A percentile compares a stretch with the other conserved stretches of the same genome.
These are phyloP conservation scores for Ameiurus melas DNA, from an alignment of 2,113 vertebrate genomes.

Conservation along the genomic window DNA sequence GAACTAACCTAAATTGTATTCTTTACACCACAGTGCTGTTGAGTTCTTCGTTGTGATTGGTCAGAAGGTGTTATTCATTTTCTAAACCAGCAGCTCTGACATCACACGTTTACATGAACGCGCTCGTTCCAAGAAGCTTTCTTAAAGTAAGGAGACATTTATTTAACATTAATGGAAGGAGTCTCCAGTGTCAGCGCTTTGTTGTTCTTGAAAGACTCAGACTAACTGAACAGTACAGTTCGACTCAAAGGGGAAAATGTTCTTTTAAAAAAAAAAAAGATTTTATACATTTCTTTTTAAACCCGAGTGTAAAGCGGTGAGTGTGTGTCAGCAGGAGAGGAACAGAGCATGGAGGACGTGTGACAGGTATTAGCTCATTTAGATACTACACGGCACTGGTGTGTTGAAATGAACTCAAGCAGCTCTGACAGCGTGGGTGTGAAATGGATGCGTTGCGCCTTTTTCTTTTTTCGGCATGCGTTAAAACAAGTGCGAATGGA, in stretches of 20 bases:
- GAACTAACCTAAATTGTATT: too few relatives aligned
- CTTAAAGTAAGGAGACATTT: too few relatives aligned
- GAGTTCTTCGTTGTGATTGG: not conserved
- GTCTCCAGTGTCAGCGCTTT: too few relatives aligned
- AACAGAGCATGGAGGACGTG: not conserved
- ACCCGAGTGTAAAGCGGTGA: not conserved
- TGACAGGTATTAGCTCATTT: constrained; percentile 11
- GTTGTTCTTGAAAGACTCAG: too few relatives aligned
- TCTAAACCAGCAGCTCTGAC: too few relatives aligned
- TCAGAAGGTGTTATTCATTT: not conserved
- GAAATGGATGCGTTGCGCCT: not conserved
- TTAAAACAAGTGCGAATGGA: not conserved
- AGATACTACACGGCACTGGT: not conserved
- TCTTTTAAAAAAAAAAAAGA: not conserved
- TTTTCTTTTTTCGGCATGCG: not conserved
- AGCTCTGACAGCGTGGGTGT: not conserved
- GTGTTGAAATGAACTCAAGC: not conserved
- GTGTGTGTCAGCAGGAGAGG: not conserved
- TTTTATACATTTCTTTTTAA: not conserved
- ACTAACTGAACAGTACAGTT: not conserved
- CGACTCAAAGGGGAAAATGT: not conserved
- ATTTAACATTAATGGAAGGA: too few relatives aligned
- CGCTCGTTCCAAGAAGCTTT: too few relatives aligned
- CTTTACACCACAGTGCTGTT: too few relatives aligned
- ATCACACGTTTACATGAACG: too few relatives aligned